Conservation (phyloP, 2,113 vertebrate species). For the Leptosomus discolor region DNA sequence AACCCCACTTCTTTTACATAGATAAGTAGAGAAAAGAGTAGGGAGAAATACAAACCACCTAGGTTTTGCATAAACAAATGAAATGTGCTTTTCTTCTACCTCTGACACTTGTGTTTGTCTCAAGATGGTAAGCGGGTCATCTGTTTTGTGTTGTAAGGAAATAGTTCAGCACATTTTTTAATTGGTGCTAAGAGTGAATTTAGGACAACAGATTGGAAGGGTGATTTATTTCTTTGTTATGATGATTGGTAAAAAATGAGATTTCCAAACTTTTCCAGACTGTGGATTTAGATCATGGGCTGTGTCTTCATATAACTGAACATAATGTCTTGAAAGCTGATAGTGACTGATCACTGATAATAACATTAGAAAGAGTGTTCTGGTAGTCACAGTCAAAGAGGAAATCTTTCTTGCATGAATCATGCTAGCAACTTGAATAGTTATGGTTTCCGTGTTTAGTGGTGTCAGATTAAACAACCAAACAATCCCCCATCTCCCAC, state of each 20-base stretch:
- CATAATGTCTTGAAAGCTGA: neutral
- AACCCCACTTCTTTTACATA: rapidly evolving
- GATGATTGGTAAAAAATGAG: neutral
- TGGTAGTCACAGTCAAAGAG: neutral
- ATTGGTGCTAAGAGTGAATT: neutral
- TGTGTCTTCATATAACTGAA: neutral
- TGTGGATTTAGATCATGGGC: neutral
- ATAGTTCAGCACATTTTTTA: neutral
- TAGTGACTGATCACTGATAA: neutral
- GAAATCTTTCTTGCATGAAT: neutral
- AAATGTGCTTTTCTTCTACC: neutral
- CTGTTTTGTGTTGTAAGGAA: neutral
- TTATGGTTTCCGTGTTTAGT: neutral
- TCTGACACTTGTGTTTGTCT: neutral
- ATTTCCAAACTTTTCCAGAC: neutral
- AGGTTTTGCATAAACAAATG: neutral
- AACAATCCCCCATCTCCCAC: neutral
- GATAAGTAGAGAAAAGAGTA: neutral
- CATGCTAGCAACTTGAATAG: neutral
- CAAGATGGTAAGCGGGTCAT: neutral
- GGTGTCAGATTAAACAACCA: neutral
- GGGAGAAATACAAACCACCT: neutral
- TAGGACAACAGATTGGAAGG: neutral
- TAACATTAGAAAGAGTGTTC: neutral
- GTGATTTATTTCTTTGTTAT: neutral